A percentile compares a stretch with the other conserved stretches of the same genome.
Evolutionary conservation across 1,140 invertebrate species (phyloP).

Genomic region (Phocides pigmalion): DNA sequence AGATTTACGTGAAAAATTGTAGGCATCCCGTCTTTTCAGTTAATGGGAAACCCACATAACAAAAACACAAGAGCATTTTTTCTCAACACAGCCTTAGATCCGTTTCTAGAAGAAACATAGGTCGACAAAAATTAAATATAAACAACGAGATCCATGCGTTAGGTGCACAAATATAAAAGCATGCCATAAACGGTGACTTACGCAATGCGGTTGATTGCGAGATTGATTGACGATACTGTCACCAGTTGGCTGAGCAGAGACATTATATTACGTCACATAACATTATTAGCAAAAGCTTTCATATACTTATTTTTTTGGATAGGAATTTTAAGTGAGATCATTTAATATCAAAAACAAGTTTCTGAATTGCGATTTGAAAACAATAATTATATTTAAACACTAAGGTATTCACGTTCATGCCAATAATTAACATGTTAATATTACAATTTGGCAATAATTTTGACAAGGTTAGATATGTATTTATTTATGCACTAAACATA

Average conservation of each 20-base stretch:
- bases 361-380: neutral
- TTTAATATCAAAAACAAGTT: slow-evolving; percentile 11
- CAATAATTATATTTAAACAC: neutral
- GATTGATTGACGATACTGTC: slow-evolving; percentile 94
- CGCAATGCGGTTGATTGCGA: slow-evolving; percentile 94
- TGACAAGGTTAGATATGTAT: slow-evolving; percentile 31
- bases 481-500: slow-evolving; percentile 26
- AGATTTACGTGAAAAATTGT: neutral
- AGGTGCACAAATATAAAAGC: slow-evolving; percentile 73
- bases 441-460: slow-evolving; percentile 18
- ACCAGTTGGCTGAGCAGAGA: slow-evolving; percentile 91
- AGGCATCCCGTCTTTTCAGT: too few species aligned
- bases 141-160: slow-evolving; percentile 67
- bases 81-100: slow-evolving; percentile 44
- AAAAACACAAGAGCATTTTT: neutral
- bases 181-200: slow-evolving; percentile 87
- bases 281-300: slow-evolving; percentile 68
- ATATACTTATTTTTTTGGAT: slow-evolving; percentile 27
- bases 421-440: slow-evolving; percentile 36
- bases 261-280: slow-evolving; percentile 77
- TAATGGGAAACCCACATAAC: too few species aligned
- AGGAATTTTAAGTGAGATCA: slow-evolving; percentile 13
- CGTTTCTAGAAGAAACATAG: slow-evolving; percentile 19
- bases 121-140: slow-evolving; percentile 45
- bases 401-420: slow-evolving; percentile 28